Percentiles rank a stretch among this genome's conserved stretches.
Conservation (phyloP, 2,888 invertebrate genomes). For the Stenolophus ochropezus region DNA sequence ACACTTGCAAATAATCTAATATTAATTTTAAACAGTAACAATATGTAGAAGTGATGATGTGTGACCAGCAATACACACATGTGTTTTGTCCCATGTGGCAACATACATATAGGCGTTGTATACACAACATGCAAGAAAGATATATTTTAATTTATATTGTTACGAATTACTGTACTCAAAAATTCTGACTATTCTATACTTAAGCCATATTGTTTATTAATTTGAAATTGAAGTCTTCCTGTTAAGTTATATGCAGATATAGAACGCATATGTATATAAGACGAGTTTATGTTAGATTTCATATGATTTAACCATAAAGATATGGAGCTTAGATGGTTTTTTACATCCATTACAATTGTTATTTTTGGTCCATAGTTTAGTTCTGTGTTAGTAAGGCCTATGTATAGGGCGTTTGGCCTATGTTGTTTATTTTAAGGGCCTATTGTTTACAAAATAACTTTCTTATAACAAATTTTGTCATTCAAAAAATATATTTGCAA, state of each 20-base stretch:
- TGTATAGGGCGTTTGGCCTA: not conserved
- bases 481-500: not conserved
- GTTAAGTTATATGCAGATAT: not conserved
- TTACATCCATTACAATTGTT: not conserved
- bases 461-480: not conserved
- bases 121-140: no score
- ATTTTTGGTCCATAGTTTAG: conserved; percentile 31
- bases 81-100: no score
- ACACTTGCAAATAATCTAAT: no score
- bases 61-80: no score
- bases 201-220: not conserved
- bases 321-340: conserved; percentile 1
- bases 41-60: no score
- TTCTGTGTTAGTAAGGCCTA: conserved; percentile 15
- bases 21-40: no score
- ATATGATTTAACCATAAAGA: conserved; percentile 4
- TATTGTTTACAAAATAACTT: not conserved
- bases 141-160: not conserved
- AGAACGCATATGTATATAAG: conserved; percentile 5
- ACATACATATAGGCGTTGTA: no score
- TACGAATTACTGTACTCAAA: no score
- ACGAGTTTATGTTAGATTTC: not conserved
- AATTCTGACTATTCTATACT: not conserved
- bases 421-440: conserved; percentile 1
- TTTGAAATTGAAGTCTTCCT: conserved; percentile 9